Base-by-base conservation (phyloP, 1,140 invertebrate species). In the Drosophila mojavensis region DNA sequence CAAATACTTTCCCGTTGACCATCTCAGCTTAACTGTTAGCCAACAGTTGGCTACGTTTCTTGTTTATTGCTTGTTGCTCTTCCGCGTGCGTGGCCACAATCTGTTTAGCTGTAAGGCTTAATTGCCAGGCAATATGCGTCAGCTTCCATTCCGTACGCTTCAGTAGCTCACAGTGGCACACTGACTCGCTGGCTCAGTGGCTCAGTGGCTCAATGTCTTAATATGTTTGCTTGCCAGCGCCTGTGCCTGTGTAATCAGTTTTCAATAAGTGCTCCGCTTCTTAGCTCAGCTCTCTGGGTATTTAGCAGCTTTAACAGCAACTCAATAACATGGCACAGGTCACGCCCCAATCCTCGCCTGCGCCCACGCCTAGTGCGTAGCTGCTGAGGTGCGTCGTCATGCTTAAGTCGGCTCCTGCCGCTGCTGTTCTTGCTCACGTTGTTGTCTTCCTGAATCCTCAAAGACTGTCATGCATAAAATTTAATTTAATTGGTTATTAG, bases 71-170 rank as follows among this genome's bases (percentile, higher is more conserved):
- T 56, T 78, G 79, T 70, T 82, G 56, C 78, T 79, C 64, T 80
- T 77, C 75, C 71, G 74, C 74, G 74, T 80, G 74, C 73, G 58
- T 84, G 62, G 61, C 43, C 66, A 75, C 76, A 79, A 88, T 82
- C 81, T 82, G 79, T 79, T 86, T 81, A 73, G 64, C 67, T 78
- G 53, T 69, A 62, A 74, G 51, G 76, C 78, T 88, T 88, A 88
- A 86, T 86, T 86, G 72, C 79, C 59, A 62, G 76, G 83, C 81
- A 84, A 85, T 78, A 85, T 84, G 74, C 81, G 81, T 76, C 72
- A 60, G 20, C 43, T 48, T 60, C 26, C 43, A 30, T 28, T 48
- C 45, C 43, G 26, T 60, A 6, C 43, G 43, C 28, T 6, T 30
- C 28, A 59, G n/a, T 30, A 26, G 15, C 20, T 43, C 33, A 56